Evolutionary conservation across 2,888 invertebrate species (phyloP).

Genomic region (Quadriops clusia): DNA sequence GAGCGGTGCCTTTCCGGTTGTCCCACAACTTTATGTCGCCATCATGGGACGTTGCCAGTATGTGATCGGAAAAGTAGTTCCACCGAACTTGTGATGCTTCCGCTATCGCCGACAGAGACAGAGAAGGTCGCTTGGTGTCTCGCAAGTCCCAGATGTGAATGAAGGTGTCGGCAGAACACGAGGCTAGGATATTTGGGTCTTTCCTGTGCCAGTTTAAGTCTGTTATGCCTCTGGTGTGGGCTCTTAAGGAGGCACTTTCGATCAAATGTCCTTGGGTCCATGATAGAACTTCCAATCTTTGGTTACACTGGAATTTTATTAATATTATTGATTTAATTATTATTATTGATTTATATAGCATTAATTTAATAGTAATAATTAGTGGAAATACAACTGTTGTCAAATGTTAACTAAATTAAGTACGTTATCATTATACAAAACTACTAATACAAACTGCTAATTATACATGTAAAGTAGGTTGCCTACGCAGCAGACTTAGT

Average conservation of each 20-base stretch:
- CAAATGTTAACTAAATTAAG: too few relatives aligned
- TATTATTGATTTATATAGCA: too few relatives aligned
- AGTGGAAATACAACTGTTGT: too few relatives aligned
- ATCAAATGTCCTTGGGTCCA: conserved; percentile 64
- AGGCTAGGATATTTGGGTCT: conserved; percentile 65
- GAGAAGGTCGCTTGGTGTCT: conserved; percentile 69
- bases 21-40: conserved; percentile 96
- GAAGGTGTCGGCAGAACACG: conserved; percentile 88
- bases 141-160: conserved; percentile 90
- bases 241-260: conserved; percentile 59
- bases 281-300: conserved; percentile 73
- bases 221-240: conserved; percentile 76
- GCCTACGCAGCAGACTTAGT: too few relatives aligned
- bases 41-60: conserved; percentile 89
- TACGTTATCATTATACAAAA: too few relatives aligned
- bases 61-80: conserved; percentile 72
- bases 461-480: too few relatives aligned
- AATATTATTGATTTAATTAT: too few relatives aligned
- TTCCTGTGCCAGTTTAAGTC: conserved; percentile 86
- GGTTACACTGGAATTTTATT: conserved; percentile 61
- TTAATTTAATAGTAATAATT: too few relatives aligned
- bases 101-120: conserved; percentile 81
- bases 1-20: conserved; percentile 73
- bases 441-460: too few relatives aligned
- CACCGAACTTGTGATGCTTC: conserved; percentile 91